phyloP scores from a whole-genome alignment of 2,113 vertebrate species.

The Oryzias curvinotus region DNA sequence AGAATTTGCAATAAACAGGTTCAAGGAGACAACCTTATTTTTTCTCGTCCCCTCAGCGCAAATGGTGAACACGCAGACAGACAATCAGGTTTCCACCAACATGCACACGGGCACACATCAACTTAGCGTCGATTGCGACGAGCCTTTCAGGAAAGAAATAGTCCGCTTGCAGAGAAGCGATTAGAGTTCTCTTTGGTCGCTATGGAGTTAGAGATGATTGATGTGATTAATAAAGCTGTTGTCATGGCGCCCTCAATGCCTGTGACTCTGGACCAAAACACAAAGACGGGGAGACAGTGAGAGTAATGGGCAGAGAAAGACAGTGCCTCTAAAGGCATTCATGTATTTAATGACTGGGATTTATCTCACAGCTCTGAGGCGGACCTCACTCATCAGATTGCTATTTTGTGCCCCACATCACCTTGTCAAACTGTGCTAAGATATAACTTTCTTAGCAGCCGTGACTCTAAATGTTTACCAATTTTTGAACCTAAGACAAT shows the following conservation, averaged over 20 bases:
- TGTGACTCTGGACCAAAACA: conserved; percentile 58
- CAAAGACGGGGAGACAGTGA: conserved; percentile 10
- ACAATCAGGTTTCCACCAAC: conserved; percentile 50
- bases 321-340: conserved; percentile 44
- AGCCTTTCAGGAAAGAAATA: conserved; percentile 63
- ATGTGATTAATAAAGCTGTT: conserved; percentile 80
- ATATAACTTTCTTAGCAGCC: conserved; percentile 18
- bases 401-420: conserved; percentile 49
- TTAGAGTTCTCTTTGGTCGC: conserved; percentile 65
- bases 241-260: conserved; percentile 63
- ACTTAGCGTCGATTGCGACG: conserved; percentile 53
- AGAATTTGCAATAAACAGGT: conserved; percentile 49
- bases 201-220: conserved; percentile 73
- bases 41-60: conserved; percentile 18
- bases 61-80: conserved; percentile 37
- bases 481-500: conserved; percentile 11
- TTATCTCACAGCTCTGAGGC: conserved; percentile 34
- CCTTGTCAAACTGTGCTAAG: conserved; percentile 16
- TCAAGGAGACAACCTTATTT: conserved; percentile 44
- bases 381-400: conserved; percentile 54
- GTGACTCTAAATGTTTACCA: not conserved
- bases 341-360: conserved; percentile 45
- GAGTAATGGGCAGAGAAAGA: conserved; percentile 31
- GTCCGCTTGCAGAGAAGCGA: conserved; percentile 58
- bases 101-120: conserved; percentile 29